These are phyloP conservation scores for Neosilurus hyrtlii DNA, from an alignment of 2,797 vertebrate species.

Conservation along the genomic window DNA sequence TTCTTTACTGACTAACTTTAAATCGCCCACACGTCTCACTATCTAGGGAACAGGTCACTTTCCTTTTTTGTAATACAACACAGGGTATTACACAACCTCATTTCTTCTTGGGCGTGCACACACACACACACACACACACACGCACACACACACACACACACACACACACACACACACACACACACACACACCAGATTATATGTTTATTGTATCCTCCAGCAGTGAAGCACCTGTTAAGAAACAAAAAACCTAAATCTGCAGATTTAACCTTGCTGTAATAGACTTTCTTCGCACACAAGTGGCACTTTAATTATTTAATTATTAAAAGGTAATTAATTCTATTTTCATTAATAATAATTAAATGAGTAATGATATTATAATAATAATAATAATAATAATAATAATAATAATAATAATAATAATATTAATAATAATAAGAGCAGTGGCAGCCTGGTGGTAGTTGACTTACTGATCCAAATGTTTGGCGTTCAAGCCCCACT, in stretches of 20 bases:
- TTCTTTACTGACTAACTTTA: conserved; percentile 38
- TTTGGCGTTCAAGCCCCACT: no score
- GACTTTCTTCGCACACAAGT: not conserved
- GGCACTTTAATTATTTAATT: no score
- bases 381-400: no score
- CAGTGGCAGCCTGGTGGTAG: no score
- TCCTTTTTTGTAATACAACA: conserved; percentile 4
- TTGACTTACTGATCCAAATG: no score
- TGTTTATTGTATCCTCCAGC: not conserved
- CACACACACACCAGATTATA: not conserved
- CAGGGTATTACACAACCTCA: not conserved
- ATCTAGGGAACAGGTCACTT: conserved; percentile 2
- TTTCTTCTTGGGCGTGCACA: not conserved
- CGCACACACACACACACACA: not conserved
- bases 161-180: not conserved
- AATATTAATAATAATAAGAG: no score
- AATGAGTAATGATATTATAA: no score
- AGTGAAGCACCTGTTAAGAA: not conserved
- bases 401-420: no score
- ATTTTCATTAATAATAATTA: no score
- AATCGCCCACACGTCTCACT: conserved; percentile 33
- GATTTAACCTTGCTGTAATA: not conserved
- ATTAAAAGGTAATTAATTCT: no score
- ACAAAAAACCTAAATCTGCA: not conserved
- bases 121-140: not conserved